A percentile compares a stretch with the other conserved stretches of the same genome.
Evolutionary conservation across 1,140 invertebrate genomes (phyloP).

Genomic region (Agrilus planipennis): DNA sequence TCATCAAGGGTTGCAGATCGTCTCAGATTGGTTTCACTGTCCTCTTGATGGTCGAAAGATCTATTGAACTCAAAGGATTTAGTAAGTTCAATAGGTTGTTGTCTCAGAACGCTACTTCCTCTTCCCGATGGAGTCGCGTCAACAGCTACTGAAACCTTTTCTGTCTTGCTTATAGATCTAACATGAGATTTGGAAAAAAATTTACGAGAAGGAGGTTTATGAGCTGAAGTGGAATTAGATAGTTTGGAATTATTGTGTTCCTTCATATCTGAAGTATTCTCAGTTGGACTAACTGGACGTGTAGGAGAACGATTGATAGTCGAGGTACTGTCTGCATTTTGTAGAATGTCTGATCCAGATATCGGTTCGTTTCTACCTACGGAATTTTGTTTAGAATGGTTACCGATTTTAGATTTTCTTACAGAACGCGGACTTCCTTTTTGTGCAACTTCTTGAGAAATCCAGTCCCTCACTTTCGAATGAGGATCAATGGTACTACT

Average conservation of each 20-base stretch:
- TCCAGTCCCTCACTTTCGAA: constrained; percentile 76
- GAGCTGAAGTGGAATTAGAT: constrained; percentile 16
- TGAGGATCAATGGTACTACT: constrained; percentile 71
- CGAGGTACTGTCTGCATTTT: constrained; percentile 37
- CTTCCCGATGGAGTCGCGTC: constrained; percentile 61
- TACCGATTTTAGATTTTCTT: constrained; percentile 36
- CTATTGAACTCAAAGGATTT: constrained; percentile 44
- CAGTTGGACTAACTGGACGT: constrained; percentile 36
- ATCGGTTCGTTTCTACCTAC: not conserved
- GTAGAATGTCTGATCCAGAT: not conserved
- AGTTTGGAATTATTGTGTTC: constrained; percentile 11
- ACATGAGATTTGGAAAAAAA: too few relatives aligned
- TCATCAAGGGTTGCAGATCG: constrained; percentile 36
- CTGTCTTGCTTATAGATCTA: constrained; percentile 33
- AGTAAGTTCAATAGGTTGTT: constrained; percentile 59
- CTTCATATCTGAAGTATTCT: constrained; percentile 3
- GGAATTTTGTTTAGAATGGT: constrained; percentile 10
- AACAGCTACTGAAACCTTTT: constrained; percentile 60
- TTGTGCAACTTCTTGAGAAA: constrained; percentile 59
- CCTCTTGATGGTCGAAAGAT: constrained; percentile 12
- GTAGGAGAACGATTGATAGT: constrained; percentile 32
- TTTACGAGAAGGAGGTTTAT: too few relatives aligned
- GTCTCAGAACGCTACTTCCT: constrained; percentile 56
- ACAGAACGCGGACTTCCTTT: constrained; percentile 55
- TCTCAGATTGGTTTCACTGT: constrained; percentile 27